Base-by-base conservation (phyloP, 2,888 invertebrate species). In the Orthosia incerta region DNA sequence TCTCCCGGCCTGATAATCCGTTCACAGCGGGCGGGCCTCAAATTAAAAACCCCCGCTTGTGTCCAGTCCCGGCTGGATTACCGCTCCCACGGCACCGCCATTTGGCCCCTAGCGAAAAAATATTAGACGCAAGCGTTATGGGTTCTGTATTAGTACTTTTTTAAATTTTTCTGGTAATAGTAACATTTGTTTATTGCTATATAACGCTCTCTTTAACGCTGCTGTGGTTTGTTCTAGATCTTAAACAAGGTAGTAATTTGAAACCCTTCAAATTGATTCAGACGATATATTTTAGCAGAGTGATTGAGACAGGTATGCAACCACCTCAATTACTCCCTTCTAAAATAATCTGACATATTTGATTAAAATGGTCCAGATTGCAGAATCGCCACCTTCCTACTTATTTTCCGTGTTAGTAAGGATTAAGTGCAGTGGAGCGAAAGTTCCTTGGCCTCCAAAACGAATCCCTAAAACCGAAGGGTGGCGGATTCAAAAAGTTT, bases 31-130 rank as follows among this genome's bases (percentile, higher is more conserved):
- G 96, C 92, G 95, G 94, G 92, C 90, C 90, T 90, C 92, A 95
- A 95, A 95, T 95, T 95, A 95, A 96, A 96, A 95, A 94, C 91
- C 94, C 93, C 94, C 91, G 90, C 88, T 91, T 92, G 89, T 91
- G 94, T 93, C 93, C 93, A 91, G 92, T 89, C 86, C 86, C 89
- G 87, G 76, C 69, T 72, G 88, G 94, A 95, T 95, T 95, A 94
- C 89, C 89, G 93, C 91, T 92, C 92, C 91, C 91, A 90, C 92
- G 91, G 84, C 80, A 86, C 83, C 77, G 83, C 77, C 80, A 76
- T 86, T 87, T 85, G 78, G 79, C 85, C 88, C 89, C 88, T 82
- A 80, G 73, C 77, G 71, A 74, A 86, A 85, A 76, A 76, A 79
- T 79, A 57, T 77, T 72, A 77, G 62, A 16, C 76, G 51, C 57